These are phyloP conservation scores for Hemicordylus capensis DNA, from an alignment of 2,113 vertebrate genomes.

Conservation along the genomic window DNA sequence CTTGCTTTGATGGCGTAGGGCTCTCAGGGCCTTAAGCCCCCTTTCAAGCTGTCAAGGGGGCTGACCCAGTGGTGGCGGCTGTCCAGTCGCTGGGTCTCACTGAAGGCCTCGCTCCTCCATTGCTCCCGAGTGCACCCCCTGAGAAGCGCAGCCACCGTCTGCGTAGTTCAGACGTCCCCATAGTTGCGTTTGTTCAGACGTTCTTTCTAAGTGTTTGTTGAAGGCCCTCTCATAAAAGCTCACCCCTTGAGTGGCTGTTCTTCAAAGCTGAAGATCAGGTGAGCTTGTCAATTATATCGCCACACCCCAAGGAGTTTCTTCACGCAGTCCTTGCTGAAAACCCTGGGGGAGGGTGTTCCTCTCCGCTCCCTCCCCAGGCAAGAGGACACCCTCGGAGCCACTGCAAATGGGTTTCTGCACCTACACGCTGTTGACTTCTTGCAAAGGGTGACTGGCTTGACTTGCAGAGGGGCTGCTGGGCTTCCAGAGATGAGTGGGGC, in stretches of 20 bases:
- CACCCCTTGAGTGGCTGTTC: background rate
- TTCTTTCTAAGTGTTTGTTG: too few relatives aligned
- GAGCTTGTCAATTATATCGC: background rate
- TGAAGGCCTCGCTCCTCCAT: too few relatives aligned
- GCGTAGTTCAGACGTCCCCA: too few relatives aligned
- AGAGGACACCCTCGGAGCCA: background rate
- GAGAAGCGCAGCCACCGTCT: too few relatives aligned
- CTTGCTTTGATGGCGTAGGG: background rate
- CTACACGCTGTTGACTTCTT: too few relatives aligned
- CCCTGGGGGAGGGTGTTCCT: too few relatives aligned
- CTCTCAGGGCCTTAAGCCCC: fast-evolving
- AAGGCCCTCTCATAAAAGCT: too few relatives aligned
- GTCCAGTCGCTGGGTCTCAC: too few relatives aligned
- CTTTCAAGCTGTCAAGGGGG: background rate
- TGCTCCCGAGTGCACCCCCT: too few relatives aligned
- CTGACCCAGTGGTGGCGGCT: too few relatives aligned
- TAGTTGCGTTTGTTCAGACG: too few relatives aligned
- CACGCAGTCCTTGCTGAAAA: background rate
- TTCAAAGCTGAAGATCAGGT: background rate
- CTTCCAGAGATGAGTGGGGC: background rate
- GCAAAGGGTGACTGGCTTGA: background rate
- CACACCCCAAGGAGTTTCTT: too few relatives aligned
- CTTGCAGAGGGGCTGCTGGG: background rate
- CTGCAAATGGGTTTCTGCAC: background rate
- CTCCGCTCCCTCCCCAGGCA: background rate